Conservation (phyloP, 2,113 vertebrate species). For the Delphinus delphis region DNA sequence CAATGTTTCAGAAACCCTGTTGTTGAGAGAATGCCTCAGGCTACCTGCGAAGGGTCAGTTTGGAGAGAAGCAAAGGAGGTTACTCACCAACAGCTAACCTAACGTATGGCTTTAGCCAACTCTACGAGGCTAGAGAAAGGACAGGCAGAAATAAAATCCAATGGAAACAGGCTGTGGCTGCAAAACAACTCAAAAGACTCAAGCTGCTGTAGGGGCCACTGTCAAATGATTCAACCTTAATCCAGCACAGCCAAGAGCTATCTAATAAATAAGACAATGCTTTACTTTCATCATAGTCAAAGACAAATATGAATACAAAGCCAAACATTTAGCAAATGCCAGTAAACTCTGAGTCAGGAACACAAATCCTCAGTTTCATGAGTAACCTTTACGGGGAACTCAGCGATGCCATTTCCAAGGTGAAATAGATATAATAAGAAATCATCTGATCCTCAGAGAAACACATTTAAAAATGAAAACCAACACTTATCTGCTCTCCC, state of each 20-base stretch:
- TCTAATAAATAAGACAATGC: conserved; percentile 58
- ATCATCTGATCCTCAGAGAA: conserved; percentile 50
- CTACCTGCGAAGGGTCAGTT: not conserved
- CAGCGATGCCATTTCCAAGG: conserved; percentile 63
- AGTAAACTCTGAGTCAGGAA: conserved; percentile 75
- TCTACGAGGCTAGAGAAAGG: not conserved
- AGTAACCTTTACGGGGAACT: conserved; percentile 72
- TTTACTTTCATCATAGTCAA: conserved; percentile 51
- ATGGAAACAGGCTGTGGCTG: not conserved
- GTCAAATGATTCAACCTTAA: conserved; percentile 52
- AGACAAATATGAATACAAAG: conserved; percentile 58
- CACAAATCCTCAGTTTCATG: conserved; percentile 65
- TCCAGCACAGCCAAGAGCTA: not conserved
- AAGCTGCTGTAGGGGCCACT: not conserved
- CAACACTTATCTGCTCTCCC: not conserved
- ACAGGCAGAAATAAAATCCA: not conserved
- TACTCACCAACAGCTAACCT: not conserved
- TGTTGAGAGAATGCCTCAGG: not conserved
- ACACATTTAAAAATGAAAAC: conserved; percentile 64
- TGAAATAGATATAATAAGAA: conserved; percentile 72
- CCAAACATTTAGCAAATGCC: conserved; percentile 74
- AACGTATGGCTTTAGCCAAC: not conserved
- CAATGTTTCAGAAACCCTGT: not conserved
- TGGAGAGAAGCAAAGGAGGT: not conserved
- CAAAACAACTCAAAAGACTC: conserved; percentile 1